Base-by-base conservation (phyloP, 2,113 vertebrate genomes). In the Mustelus asterias region DNA sequence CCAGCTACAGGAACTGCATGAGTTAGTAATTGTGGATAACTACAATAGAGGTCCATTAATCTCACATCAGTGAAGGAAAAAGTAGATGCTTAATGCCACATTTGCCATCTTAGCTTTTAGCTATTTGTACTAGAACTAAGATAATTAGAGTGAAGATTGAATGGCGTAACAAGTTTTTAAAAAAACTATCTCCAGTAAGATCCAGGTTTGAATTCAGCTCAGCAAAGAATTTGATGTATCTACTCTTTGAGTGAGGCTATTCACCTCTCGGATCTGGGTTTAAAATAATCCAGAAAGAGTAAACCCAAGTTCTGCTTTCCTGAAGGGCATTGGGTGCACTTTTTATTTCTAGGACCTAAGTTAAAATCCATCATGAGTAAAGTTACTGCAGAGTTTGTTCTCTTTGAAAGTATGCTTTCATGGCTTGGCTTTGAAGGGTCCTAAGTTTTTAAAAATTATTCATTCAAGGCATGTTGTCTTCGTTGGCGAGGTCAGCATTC, bases 1-100 rank as follows among this genome's bases (percentile, higher is more conserved):
- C 93, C 93, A 94, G 20, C 22, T 24, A 41, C 93, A 94, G 93
- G 93, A 94, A 29, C n/a, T 44, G 41, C 63, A 94, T 16, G 37
- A 70, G 93, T 94, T 37, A 94, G 60, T 69, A 94, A 22, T 18
- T 4, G 5, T 90, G 54, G 29, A 13, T 90, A 33, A 90, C 26
- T 90, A 60, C 26, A 63, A 90, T 60, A 18, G 88, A 58, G 29
- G 88, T 63, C 33, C 48, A 60, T 58, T 63, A 18, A 14, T 90
- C 58, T 90, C 13, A 90, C 88, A 60, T 63, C 13, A 33, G 13
- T 63, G 54, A 90, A 80, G 18, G 41, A 86, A 24, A 89, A 89
- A 48, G 24, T 10, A 58, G 86, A 60, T 58, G 13, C 33, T 60
- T 90, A 90, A 16, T 90, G 29, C 22, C 33, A 33, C 3, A 63